Evolutionary conservation across 2,113 vertebrate species (phyloP), one percentile per base, ranked within the genome.

Genomic region (Pachypanchax playfairii): DNA sequence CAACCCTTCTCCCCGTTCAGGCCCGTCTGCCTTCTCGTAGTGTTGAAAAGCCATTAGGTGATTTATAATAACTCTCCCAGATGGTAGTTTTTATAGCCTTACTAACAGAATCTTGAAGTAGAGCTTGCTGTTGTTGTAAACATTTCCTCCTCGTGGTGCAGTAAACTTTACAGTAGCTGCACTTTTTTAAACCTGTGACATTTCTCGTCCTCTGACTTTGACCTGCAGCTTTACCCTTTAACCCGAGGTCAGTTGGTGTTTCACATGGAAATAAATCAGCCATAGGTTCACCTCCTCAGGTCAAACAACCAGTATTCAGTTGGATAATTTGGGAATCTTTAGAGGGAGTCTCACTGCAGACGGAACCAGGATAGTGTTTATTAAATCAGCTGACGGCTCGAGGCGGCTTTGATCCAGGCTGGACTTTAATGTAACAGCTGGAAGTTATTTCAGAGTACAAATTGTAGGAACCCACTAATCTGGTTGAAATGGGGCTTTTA

Each of bases 341-440:
- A 81, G 57, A 84, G 82, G 62, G 57, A 51, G 44, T 81, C 68
- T 82, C 82, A 86, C n/a, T 89, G 87, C 87, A 86, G 85, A 74
- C 60, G 17, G 52, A 25, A 36, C 81, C 65, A 55, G 65, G 63
- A 33, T 65, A 51, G 71, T 73, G 80, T 72, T 67, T 81, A 61
- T 65, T 10, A n/a, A 15, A 24, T 31, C 36, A 50, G 62, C 54
- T 83, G 57, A 56, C 42, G 28, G 28, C 72, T 74, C 48, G 31
- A 18, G 54, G 36, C 54, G 38, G 24, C 35, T 55, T 56, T n/a
- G 46, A 59, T 52, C 46, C 35, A 63, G 2, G 2, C 29, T 22
- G 39, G 12, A 58, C 29, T 38, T 70, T 57, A 13, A 21, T 0
- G 47, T 42, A 43, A 42, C 17, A 2, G 2, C 17, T 41, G 5